Conservation (phyloP, 2,888 invertebrate species). For the Nephrotoma guestfalica region DNA sequence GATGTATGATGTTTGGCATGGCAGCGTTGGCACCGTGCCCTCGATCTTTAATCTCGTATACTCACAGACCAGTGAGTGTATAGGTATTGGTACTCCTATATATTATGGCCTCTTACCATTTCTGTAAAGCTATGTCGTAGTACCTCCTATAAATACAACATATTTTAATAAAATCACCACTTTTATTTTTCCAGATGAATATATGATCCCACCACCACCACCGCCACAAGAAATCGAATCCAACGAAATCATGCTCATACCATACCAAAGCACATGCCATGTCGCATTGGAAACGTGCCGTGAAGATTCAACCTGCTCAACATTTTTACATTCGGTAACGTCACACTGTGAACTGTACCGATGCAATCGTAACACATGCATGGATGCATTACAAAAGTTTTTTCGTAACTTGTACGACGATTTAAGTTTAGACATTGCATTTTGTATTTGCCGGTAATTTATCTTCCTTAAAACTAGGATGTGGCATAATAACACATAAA, state of each 20-base stretch:
- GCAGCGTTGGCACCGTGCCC: no score
- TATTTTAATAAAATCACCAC: no score
- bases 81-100: no score
- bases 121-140: no score
- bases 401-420: conserved; percentile 66
- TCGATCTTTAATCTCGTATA: no score
- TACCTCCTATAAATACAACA: no score
- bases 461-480: not conserved
- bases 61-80: no score
- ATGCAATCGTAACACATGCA: conserved; percentile 76
- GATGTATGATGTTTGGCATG: no score
- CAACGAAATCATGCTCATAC: not conserved
- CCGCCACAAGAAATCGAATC: not conserved
- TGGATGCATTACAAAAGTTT: conserved; percentile 73
- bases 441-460: conserved; percentile 79
- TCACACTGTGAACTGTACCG: conserved; percentile 62
- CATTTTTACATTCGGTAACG: conserved; percentile 67
- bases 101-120: no score
- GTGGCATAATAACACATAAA: not conserved
- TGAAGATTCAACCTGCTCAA: conserved; percentile 64
- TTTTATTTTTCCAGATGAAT: not conserved
- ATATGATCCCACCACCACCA: not conserved
- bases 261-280: conserved; percentile 59
- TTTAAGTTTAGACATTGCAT: conserved; percentile 80
- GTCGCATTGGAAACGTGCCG: conserved; percentile 69